Evolutionary conservation across 2,888 invertebrate species (phyloP).

Genomic region (Plebejus melissa): DNA sequence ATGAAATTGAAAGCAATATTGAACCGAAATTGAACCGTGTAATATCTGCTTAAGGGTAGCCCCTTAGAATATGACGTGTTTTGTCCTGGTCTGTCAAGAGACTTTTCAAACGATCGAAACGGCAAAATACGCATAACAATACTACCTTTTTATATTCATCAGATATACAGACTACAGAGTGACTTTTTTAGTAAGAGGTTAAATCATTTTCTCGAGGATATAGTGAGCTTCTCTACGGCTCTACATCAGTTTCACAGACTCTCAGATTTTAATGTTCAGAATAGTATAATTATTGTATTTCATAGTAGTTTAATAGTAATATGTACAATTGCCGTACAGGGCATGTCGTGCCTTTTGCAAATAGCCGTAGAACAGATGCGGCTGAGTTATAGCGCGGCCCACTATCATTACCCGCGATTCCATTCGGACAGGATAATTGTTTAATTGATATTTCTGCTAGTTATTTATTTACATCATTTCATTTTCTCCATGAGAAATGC

Average conservation of each 20-base stretch:
- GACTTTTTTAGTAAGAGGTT: not conserved
- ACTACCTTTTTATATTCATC: too few species aligned
- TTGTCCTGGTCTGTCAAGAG: too few species aligned
- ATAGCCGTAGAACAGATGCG: slow-evolving; percentile 77
- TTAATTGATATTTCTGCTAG: slow-evolving; percentile 80
- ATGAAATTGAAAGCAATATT: too few species aligned
- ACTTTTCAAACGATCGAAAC: too few species aligned
- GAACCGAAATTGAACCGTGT: too few species aligned
- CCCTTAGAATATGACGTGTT: too few species aligned
- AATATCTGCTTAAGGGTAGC: too few species aligned
- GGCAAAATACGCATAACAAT: too few species aligned
- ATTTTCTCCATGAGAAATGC: slow-evolving; percentile 67
- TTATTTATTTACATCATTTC: slow-evolving; percentile 79
- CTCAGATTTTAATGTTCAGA: not conserved
- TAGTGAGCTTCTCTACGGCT: not conserved
- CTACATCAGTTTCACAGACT: not conserved
- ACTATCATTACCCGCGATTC: slow-evolving; percentile 80
- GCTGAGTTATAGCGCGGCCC: slow-evolving; percentile 76
- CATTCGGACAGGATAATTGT: slow-evolving; percentile 80
- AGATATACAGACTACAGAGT: too few species aligned
- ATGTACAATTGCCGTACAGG: slow-evolving; percentile 30
- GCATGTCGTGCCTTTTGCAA: slow-evolving; percentile 74
- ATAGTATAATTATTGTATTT: not conserved
- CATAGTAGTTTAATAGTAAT: slow-evolving; percentile 26
- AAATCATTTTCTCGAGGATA: not conserved